phyloP scores from a whole-genome alignment of 2,888 invertebrate genomes.

The Melinopterus prodromus region DNA sequence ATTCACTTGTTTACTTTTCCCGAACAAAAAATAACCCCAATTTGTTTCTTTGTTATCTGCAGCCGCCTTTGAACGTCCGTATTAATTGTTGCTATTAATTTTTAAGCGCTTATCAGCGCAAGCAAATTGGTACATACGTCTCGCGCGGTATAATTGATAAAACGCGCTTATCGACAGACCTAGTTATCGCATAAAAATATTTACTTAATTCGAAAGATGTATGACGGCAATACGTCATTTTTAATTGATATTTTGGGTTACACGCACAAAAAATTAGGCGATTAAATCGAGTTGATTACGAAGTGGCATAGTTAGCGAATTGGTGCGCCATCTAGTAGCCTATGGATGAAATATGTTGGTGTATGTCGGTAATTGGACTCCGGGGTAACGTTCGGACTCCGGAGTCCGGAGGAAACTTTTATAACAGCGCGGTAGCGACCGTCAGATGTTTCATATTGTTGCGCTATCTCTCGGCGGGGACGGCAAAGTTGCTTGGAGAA shows the following conservation, averaged over 20 bases:
- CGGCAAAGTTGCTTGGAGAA: neutral
- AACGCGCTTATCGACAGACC: neutral
- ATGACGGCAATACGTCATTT: neutral
- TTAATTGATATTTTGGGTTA: neutral
- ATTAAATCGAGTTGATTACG: no score
- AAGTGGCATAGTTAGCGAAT: neutral
- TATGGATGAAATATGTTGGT: neutral
- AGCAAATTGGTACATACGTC: neutral
- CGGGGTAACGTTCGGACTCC: neutral
- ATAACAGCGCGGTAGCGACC: no score
- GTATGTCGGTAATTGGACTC: neutral
- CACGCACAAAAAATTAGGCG: neutral
- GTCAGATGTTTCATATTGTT: neutral
- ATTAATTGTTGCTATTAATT: neutral
- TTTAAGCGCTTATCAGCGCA: neutral
- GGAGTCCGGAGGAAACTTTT: no score
- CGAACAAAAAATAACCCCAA: neutral
- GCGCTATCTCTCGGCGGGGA: neutral
- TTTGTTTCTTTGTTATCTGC: neutral
- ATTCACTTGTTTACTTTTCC: neutral
- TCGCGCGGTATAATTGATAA: neutral
- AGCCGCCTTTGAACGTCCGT: neutral
- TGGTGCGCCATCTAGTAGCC: neutral
- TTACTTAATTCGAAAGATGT: slow-evolving; percentile 4
- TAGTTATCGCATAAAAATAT: neutral